These are phyloP conservation scores for Atherinosoma microstoma DNA, from an alignment of 2,797 vertebrate species.

Conservation along the genomic window DNA sequence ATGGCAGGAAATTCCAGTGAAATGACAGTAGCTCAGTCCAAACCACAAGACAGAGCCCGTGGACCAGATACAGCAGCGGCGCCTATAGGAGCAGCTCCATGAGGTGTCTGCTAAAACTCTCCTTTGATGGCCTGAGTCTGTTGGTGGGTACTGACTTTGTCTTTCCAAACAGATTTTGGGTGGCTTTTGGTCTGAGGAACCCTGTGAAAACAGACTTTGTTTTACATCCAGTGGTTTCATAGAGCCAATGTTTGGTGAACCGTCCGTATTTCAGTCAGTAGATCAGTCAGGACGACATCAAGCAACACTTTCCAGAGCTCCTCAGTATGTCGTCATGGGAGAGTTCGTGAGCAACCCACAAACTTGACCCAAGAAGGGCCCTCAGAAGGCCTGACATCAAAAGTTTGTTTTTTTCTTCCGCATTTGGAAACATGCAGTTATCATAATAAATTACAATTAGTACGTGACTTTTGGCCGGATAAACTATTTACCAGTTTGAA, in stretches of 20 bases:
- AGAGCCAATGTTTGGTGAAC: constrained; percentile 35
- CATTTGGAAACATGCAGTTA: neutral
- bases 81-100: constrained; percentile 58
- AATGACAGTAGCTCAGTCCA: constrained; percentile 93
- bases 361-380: neutral
- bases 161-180: constrained; percentile 60
- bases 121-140: constrained; percentile 31
- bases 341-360: constrained; percentile 4
- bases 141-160: constrained; percentile 43
- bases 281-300: constrained; percentile 41
- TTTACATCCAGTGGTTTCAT: constrained; percentile 46
- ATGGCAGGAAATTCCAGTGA: constrained; percentile 96
- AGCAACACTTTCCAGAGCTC: constrained; percentile 44
- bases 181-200: constrained; percentile 46
- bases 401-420: neutral
- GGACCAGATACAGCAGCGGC: constrained; percentile 52
- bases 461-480: neutral
- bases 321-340: constrained; percentile 55
- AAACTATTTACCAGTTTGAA: neutral
- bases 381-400: neutral
- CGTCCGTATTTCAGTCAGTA: constrained; percentile 33
- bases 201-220: constrained; percentile 54
- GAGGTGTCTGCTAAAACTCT: constrained; percentile 66
- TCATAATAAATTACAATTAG: neutral
- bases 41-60: constrained; percentile 88